These are phyloP conservation scores for Sebastes variabilis DNA, from an alignment of 2,797 vertebrate genomes.

Conservation along the genomic window DNA sequence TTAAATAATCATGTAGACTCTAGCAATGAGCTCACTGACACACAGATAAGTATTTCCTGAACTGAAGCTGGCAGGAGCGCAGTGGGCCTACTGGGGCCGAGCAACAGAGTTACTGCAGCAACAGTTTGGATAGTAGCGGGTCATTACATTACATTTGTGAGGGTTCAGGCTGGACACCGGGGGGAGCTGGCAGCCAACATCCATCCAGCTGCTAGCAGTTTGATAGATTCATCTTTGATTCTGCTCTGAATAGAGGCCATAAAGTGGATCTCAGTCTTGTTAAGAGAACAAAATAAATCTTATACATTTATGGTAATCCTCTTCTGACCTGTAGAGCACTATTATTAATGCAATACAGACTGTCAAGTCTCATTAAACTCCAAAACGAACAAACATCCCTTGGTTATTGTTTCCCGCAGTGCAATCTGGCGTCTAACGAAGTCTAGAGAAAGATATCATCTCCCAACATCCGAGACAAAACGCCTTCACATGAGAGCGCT, in stretches of 20 bases:
- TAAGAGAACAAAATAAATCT: background rate
- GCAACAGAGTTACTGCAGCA: slow-evolving; percentile 24
- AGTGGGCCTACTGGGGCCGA: background rate
- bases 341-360: background rate
- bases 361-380: background rate
- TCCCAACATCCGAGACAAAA: slow-evolving; percentile 15
- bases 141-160: slow-evolving; percentile 3
- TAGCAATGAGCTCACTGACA: slow-evolving; percentile 19
- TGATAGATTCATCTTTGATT: background rate
- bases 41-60: slow-evolving; percentile 33
- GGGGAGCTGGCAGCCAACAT: slow-evolving; percentile 10
- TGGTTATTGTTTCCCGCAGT: background rate
- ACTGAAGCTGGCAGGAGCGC: background rate
- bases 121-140: slow-evolving; percentile 17
- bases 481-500: background rate
- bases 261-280: slow-evolving; percentile 6
- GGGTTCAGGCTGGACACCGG: background rate
- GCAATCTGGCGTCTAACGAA: slow-evolving; percentile 16
- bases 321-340: background rate
- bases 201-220: slow-evolving; percentile 7
- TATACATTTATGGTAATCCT: background rate
- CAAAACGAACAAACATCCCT: background rate
- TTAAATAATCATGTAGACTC: background rate
- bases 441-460: slow-evolving; percentile 37
- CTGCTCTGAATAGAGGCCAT: background rate